These are phyloP conservation scores for Engystomops pustulosus DNA, from an alignment of 2,113 vertebrate species.

Conservation along the genomic window DNA sequence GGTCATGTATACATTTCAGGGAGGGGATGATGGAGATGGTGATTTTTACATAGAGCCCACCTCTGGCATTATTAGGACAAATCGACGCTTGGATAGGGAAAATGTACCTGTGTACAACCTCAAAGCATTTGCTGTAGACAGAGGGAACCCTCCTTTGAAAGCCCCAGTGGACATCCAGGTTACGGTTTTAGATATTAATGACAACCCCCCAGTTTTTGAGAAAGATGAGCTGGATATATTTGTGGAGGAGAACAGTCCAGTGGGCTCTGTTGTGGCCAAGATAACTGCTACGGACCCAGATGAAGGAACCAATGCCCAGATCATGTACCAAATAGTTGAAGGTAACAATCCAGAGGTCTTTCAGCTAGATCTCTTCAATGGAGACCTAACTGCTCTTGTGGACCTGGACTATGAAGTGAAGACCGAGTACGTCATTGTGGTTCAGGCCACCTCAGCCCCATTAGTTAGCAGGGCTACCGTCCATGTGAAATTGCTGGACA, in stretches of 20 bases:
- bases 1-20: constrained; percentile 88
- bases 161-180: constrained; percentile 87
- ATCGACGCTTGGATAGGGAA: constrained; percentile 90
- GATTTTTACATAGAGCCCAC: constrained; percentile 91
- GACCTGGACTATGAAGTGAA: constrained; percentile 92
- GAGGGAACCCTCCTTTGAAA: constrained; percentile 83
- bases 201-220: constrained; percentile 94
- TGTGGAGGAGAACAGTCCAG: constrained; percentile 89
- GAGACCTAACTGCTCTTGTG: constrained; percentile 86
- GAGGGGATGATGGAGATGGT: constrained; percentile 90
- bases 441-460: constrained; percentile 94
- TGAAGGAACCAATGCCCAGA: constrained; percentile 92
- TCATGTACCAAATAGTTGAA: constrained; percentile 97
- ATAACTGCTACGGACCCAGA: constrained; percentile 89
- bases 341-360: constrained; percentile 94
- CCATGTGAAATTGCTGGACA: constrained; percentile 85
- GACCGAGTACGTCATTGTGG: constrained; percentile 89
- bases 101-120: constrained; percentile 89
- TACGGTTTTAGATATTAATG: constrained; percentile 90
- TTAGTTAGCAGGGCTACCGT: constrained; percentile 93
- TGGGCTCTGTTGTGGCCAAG: constrained; percentile 88
- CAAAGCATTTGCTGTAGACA: constrained; percentile 87
- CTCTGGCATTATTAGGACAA: constrained; percentile 90
- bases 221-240: constrained; percentile 89
- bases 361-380: constrained; percentile 90